Conservation (phyloP, 2,113 vertebrate species). For the Dipodomys merriami region DNA sequence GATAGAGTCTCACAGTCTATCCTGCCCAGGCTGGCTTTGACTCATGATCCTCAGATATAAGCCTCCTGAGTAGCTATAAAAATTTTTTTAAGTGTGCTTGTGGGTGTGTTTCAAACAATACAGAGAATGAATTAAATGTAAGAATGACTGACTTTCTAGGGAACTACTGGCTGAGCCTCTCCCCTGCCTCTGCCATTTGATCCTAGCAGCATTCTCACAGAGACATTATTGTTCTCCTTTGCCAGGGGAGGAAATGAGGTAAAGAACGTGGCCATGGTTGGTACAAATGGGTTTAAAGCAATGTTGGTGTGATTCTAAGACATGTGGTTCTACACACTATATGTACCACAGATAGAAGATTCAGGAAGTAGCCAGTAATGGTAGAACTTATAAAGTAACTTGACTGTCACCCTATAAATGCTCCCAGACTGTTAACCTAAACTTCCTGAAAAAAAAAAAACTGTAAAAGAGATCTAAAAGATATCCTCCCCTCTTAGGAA, state of each 20-base stretch:
- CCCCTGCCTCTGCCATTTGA: not conserved
- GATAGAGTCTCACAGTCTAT: no score
- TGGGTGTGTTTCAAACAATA: not conserved
- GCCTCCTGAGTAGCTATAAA: no score
- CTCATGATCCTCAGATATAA: no score
- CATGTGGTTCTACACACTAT: not conserved
- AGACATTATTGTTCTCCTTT: not conserved
- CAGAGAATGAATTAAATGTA: not conserved
- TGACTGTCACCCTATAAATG: not conserved
- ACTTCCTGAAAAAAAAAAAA: no score
- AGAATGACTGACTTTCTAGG: not conserved
- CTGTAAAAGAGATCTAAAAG: no score
- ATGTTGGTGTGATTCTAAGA: not conserved
- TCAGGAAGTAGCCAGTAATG: not conserved
- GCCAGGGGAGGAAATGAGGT: not conserved
- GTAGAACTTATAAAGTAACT: no score
- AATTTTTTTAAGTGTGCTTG: no score
- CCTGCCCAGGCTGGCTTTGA: no score
- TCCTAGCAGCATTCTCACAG: not conserved
- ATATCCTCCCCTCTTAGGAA: no score
- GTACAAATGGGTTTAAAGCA: not conserved
- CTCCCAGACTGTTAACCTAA: no score
- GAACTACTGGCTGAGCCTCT: not conserved
- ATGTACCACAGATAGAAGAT: not conserved
- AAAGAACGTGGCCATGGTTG: not conserved